Base-by-base conservation (phyloP, 2,797 vertebrate species). In the Gallinago stenura region DNA sequence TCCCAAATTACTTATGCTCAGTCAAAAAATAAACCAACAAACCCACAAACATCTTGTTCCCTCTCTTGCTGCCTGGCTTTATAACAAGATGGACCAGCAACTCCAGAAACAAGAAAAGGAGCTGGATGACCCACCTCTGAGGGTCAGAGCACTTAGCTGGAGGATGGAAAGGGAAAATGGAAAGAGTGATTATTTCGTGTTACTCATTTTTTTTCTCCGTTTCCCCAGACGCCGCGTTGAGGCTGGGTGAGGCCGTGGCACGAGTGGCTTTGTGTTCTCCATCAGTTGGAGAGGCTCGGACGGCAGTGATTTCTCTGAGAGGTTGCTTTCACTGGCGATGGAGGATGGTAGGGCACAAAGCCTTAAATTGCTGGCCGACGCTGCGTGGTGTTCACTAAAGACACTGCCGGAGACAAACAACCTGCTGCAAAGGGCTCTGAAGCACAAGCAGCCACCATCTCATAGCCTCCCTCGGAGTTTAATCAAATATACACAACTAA, bases 231-330 rank as follows among this genome's bases (percentile, higher is more conserved):
- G 1, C 53, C 1, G 2, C 3, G 4, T 61, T 82, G 31, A 81
- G 83, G 61, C 83, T 12, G 1, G 17, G 75, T 4, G 13, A 95
- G 73, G 48, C 48, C 3, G 1, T 6, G 60, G 87, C 83, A 78
- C 50, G 35, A 85, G 61, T 46, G 46, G 77, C 56, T 69, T 48
- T 90, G 65, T 58, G 83, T 88, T 95, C 93, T 96, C 81, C 79
- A 92, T 93, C 87, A 94, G 79, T n/a, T 90, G 81, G 89, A 86
- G 91, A 95, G 90, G 69, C 11, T 41, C 26, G 77, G 80, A 87
- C 56, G 15, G 77, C 85, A 93, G 85, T 35, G 45, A 82, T 83
- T 95, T 89, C 95, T 96, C 87, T 68, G 80, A 92, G 79, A 85
- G 68, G n/a, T 69, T 79, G 46, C 58, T 91, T 97, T 96, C 85